These are phyloP conservation scores for Pardosa pseudoannulata DNA, from an alignment of 2,888 invertebrate genomes.

Conservation along the genomic window DNA sequence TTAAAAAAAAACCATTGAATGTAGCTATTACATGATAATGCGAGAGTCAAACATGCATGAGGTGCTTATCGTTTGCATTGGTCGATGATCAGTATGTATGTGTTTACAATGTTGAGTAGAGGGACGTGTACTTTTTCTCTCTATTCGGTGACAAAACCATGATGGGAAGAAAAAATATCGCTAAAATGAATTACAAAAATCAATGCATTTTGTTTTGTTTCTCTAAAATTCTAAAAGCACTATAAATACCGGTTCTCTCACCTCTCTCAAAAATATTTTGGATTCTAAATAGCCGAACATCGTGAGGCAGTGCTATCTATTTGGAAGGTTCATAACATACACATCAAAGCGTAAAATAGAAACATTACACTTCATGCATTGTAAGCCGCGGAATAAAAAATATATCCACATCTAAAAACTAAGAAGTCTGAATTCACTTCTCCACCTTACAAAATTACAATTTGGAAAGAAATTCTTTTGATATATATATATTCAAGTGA, in stretches of 20 bases:
- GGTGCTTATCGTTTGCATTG: not conserved
- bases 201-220: slow-evolving; percentile 46
- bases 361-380: slow-evolving; percentile 53
- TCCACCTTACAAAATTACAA: slow-evolving; percentile 13
- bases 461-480: not conserved
- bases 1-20: no score
- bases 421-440: slow-evolving; percentile 10
- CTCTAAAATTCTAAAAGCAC: slow-evolving; percentile 58
- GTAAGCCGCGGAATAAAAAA: slow-evolving; percentile 52
- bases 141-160: not conserved
- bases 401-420: slow-evolving; percentile 50
- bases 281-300: slow-evolving; percentile 20
- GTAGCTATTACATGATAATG: no score
- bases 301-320: slow-evolving; percentile 64
- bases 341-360: slow-evolving; percentile 36
- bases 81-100: no score
- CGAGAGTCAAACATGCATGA: not conserved
- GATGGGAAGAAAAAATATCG: not conserved
- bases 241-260: slow-evolving; percentile 24
- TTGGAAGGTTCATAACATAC: slow-evolving; percentile 49
- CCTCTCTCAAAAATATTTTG: slow-evolving; percentile 51
- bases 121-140: no score
- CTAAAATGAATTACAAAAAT: slow-evolving; percentile 39
- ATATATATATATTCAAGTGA: not conserved
- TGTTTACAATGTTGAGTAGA: no score